phyloP scores from a whole-genome alignment of 2,888 invertebrate species.

The Ormyrus labotus region DNA sequence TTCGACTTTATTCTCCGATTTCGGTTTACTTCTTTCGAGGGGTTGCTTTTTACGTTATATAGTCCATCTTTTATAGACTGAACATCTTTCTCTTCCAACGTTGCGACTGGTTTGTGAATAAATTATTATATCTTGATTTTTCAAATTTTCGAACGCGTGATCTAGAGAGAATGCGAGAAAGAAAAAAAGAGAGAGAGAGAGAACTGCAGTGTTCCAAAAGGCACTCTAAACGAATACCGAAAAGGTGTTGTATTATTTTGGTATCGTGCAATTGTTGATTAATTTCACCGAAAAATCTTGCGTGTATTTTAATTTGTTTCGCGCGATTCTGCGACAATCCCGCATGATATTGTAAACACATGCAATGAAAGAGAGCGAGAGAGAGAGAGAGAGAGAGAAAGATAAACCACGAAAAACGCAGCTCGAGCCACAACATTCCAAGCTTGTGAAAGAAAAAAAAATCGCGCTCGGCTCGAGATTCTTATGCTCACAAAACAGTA shows the following conservation, averaged over 20 bases:
- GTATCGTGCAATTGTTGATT: conserved; percentile 20
- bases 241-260: neutral
- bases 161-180: no score
- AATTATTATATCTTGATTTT: no score
- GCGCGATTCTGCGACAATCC: conserved; percentile 10
- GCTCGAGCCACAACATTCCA: conserved; percentile 35
- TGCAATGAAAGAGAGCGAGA: neutral
- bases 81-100: no score
- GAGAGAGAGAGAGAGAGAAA: neutral
- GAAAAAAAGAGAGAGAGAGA: neutral
- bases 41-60: no score
- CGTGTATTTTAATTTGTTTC: conserved; percentile 16
- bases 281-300: conserved; percentile 1
- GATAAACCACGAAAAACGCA: neutral
- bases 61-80: no score
- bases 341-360: neutral
- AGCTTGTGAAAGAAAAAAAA: neutral
- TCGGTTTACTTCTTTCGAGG: no score
- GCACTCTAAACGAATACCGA: conserved; percentile 26
- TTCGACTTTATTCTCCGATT: no score
- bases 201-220: conserved; percentile 45
- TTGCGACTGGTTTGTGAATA: no score
- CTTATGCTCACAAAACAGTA: conserved; percentile 69
- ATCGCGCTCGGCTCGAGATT: conserved; percentile 56
- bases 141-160: no score